Evolutionary conservation across 2,113 vertebrate species (phyloP).

Genomic region (Pachypanchax playfairii): DNA sequence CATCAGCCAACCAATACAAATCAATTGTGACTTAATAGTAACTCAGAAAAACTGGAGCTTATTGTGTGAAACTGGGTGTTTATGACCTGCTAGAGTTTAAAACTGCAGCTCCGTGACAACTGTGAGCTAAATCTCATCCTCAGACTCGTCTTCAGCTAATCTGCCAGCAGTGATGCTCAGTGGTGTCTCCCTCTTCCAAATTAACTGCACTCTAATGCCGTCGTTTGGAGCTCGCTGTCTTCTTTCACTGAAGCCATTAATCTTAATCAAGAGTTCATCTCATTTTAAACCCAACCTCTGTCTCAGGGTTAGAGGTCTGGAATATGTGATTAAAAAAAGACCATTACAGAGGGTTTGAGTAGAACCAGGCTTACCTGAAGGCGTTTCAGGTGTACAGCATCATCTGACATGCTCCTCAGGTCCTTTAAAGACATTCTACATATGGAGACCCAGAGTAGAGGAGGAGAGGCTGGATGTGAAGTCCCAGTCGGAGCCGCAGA

Average conservation of each 20-base stretch:
- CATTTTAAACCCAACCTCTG: conserved; percentile 6
- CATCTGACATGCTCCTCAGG: conserved; percentile 84
- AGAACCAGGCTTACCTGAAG: conserved; percentile 81
- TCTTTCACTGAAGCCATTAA: too few relatives aligned
- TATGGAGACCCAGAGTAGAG: conserved; percentile 11
- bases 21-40: conserved; percentile 19
- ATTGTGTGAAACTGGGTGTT: conserved; percentile 22
- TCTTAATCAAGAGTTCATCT: conserved; percentile 3
- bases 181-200: conserved; percentile 7
- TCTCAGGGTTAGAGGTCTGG: background rate
- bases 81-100: conserved; percentile 20
- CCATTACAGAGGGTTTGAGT: background rate
- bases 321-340: too few relatives aligned
- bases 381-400: conserved; percentile 82
- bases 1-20: conserved; percentile 14
- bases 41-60: conserved; percentile 7
- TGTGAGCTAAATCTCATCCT: conserved; percentile 3
- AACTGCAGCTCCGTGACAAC: conserved; percentile 15
- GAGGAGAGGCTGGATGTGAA: conserved; percentile 53
- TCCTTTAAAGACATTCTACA: conserved; percentile 63
- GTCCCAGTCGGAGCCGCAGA: conserved; percentile 40
- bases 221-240: conserved; percentile 9
- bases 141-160: conserved; percentile 9
- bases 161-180: conserved; percentile 1
- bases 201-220: conserved; percentile 30